A percentile compares a stretch with the other conserved stretches of the same genome.
These are phyloP conservation scores for Coboldia fuscipes DNA, from an alignment of 1,140 invertebrate species.

Conservation along the genomic window DNA sequence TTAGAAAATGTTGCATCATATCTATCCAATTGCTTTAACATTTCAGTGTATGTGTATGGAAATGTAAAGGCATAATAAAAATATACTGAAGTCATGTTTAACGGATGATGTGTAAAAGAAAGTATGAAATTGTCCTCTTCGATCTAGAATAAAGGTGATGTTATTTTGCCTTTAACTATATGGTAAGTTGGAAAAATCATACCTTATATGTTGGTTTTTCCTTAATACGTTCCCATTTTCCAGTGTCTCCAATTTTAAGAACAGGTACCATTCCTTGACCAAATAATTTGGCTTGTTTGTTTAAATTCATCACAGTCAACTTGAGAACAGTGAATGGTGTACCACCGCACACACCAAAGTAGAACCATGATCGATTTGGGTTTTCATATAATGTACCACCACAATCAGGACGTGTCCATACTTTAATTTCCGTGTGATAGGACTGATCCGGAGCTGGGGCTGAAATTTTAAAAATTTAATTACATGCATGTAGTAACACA, in stretches of 20 bases:
- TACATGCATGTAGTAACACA: no score
- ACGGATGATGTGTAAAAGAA: conserved; percentile 54
- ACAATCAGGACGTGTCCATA: conserved; percentile 82
- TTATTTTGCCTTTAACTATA: background rate
- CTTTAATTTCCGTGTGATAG: conserved; percentile 62
- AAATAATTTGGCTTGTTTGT: conserved; percentile 77
- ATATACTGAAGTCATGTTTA: conserved; percentile 32
- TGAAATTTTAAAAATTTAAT: no score
- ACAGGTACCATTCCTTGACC: conserved; percentile 80
- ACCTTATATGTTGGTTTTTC: conserved; percentile 42
- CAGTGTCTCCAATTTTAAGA: conserved; percentile 35
- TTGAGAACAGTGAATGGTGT: conserved; percentile 34
- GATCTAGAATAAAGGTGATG: conserved; percentile 26
- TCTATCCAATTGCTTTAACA: conserved; percentile 39
- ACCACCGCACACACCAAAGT: conserved; percentile 59
- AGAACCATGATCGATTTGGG: conserved; percentile 82
- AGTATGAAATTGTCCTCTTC: conserved; percentile 52
- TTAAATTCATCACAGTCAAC: conserved; percentile 71
- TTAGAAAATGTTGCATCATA: no score
- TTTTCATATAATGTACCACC: conserved; percentile 74
- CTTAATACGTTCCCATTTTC: conserved; percentile 61
- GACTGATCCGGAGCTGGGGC: conserved; percentile 17
- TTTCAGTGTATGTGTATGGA: conserved; percentile 68
- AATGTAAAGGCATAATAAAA: conserved; percentile 79
- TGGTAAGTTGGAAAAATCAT: no score